These are phyloP conservation scores for Polypedilum pembai DNA, from an alignment of 1,140 invertebrate genomes.

Conservation along the genomic window DNA sequence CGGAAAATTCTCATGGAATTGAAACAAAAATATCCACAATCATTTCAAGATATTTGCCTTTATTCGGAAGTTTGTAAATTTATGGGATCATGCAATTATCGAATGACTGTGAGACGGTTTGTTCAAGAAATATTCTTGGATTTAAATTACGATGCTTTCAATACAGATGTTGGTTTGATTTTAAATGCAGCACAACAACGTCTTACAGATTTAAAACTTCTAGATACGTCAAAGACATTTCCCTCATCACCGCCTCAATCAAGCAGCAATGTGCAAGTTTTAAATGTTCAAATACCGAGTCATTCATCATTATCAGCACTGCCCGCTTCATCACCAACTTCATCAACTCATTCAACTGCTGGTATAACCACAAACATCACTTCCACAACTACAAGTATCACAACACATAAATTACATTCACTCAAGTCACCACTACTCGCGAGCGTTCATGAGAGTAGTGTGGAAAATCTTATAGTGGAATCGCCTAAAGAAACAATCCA, in stretches of 20 bases:
- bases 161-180: conserved; percentile 32
- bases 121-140: conserved; percentile 92
- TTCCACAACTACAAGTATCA: neutral
- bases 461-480: conserved; percentile 38
- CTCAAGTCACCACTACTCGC: conserved; percentile 39
- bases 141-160: conserved; percentile 59
- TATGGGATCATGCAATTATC: conserved; percentile 69
- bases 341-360: conserved; percentile 25
- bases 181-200: neutral
- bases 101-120: conserved; percentile 75
- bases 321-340: neutral
- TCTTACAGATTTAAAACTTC: neutral
- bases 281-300: no score
- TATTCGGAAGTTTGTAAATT: conserved; percentile 85
- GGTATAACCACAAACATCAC: neutral
- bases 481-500: conserved; percentile 28
- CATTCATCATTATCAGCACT: neutral
- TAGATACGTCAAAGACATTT: conserved; percentile 3
- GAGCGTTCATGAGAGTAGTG: conserved; percentile 42
- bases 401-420: conserved; percentile 30
- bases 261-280: no score
- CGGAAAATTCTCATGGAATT: conserved; percentile 63
- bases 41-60: conserved; percentile 82
- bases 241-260: neutral
- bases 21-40: conserved; percentile 76